These are phyloP conservation scores for Plecturocebus donacophilus DNA, from an alignment of 2,113 vertebrate species.

Conservation along the genomic window DNA sequence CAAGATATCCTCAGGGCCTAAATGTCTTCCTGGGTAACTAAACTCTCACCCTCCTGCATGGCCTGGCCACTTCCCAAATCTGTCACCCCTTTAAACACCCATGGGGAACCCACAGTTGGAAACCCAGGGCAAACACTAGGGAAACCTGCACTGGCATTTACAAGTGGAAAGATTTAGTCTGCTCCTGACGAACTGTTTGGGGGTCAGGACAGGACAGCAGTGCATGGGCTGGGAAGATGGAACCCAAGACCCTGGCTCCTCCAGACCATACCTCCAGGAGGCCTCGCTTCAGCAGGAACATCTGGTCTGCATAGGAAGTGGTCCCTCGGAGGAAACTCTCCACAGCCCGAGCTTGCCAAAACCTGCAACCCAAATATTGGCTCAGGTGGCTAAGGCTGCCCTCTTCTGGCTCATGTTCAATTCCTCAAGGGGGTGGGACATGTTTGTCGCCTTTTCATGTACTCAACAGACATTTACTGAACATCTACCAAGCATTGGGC, in stretches of 20 bases:
- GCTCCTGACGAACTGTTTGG: neutral
- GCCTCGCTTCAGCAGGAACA: slow-evolving; percentile 98
- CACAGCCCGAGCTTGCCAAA: slow-evolving; percentile 98
- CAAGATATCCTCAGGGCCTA: slow-evolving; percentile 42
- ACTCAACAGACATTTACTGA: neutral
- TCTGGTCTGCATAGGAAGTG: slow-evolving; percentile 99
- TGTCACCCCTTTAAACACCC: neutral
- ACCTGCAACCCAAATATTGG: slow-evolving; percentile 84
- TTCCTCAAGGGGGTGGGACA: slow-evolving; percentile 24
- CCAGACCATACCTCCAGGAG: slow-evolving; percentile 92
- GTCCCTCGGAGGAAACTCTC: slow-evolving; percentile 98
- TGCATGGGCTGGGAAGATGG: accelerated
- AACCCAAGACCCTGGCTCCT: slow-evolving; percentile 25
- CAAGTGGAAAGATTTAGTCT: neutral
- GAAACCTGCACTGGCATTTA: neutral
- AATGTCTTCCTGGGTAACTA: slow-evolving; percentile 15
- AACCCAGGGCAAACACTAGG: neutral
- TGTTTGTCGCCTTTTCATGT: neutral
- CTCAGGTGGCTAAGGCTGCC: slow-evolving; percentile 44
- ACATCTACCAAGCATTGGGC: neutral
- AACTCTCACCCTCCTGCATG: neutral
- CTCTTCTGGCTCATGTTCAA: neutral
- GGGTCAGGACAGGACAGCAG: neutral
- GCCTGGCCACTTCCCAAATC: neutral
- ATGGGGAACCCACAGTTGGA: neutral